These are phyloP conservation scores for Harpegnathos saltator DNA, from an alignment of 1,140 invertebrate genomes.

Conservation along the genomic window DNA sequence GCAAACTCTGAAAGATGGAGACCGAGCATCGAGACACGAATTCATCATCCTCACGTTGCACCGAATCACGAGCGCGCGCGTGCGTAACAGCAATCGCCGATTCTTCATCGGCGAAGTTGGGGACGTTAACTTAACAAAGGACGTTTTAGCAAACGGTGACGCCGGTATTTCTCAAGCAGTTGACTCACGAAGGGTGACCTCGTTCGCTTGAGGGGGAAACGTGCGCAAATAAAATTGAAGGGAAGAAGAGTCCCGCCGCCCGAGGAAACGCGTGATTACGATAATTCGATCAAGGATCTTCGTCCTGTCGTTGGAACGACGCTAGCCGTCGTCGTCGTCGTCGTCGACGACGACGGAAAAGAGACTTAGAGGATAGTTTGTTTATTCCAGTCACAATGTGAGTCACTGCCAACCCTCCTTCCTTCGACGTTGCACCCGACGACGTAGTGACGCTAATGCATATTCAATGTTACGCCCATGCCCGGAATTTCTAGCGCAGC, in stretches of 20 bases:
- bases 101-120: conserved; percentile 7
- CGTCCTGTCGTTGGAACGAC: conserved; percentile 64
- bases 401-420: conserved; percentile 74
- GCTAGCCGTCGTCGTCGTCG: conserved; percentile 3
- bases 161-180: conserved; percentile 58
- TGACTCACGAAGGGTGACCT: conserved; percentile 60
- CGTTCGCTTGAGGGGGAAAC: neutral
- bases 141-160: conserved; percentile 19
- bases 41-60: neutral
- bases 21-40: neutral
- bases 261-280: conserved; percentile 71
- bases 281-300: conserved; percentile 76
- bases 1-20: conserved; percentile 11
- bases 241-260: conserved; percentile 57
- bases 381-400: conserved; percentile 82
- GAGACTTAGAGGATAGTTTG: conserved; percentile 78
- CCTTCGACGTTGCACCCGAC: conserved; percentile 72
- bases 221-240: conserved; percentile 74
- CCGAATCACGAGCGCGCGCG: neutral
- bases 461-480: conserved; percentile 82
- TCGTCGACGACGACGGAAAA: conserved; percentile 8
- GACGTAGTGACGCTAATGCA: conserved; percentile 80
- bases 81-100: conserved; percentile 48
- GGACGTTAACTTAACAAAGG: conserved; percentile 40
- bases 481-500: conserved; percentile 70